phyloP scores from a whole-genome alignment of 2,797 vertebrate genomes.

The Graptemys geographica region DNA sequence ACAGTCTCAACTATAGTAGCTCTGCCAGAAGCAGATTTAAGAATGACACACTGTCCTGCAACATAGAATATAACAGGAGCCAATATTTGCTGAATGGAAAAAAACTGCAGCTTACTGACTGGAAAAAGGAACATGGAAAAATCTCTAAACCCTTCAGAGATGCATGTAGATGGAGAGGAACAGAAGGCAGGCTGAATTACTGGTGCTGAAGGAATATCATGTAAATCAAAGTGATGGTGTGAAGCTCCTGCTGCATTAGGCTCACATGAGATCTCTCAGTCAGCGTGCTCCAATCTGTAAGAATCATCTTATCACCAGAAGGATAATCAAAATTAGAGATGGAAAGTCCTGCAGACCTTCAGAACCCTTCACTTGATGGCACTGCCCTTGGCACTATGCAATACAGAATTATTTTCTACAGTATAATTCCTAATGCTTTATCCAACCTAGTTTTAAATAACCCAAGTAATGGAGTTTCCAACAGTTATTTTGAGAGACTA shows the following conservation, averaged over 20 bases:
- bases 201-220: not conserved
- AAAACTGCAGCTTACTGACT: not conserved
- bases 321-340: not conserved
- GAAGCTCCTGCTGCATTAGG: too few relatives aligned
- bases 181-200: not conserved
- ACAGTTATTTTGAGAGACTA: too few relatives aligned
- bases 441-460: too few relatives aligned
- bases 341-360: not conserved
- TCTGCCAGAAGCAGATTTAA: not conserved
- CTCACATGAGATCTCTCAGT: not conserved
- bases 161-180: not conserved
- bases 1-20: slow-evolving; percentile 16
- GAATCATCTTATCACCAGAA: not conserved
- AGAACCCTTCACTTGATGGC: too few relatives aligned
- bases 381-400: too few relatives aligned
- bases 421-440: too few relatives aligned
- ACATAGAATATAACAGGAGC: not conserved
- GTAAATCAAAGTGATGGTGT: not conserved
- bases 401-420: too few relatives aligned
- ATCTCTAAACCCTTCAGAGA: not conserved
- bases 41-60: not conserved
- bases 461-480: too few relatives aligned
- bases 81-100: not conserved
- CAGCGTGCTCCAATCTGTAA: not conserved
- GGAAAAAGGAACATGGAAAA: not conserved